phyloP scores from a whole-genome alignment of 23 tunicate species.

The Corella eumyota region DNA sequence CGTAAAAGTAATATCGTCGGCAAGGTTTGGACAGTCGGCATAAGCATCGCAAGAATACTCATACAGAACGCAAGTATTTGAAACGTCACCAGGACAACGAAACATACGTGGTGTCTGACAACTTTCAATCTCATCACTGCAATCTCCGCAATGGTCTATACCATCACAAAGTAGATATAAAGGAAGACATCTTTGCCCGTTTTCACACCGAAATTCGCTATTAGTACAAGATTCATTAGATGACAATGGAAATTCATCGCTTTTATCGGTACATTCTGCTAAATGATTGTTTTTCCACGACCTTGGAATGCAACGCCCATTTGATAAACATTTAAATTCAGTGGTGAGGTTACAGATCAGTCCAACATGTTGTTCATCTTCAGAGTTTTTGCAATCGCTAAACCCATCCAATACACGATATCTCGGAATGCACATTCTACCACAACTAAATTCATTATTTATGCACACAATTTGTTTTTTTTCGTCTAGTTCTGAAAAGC shows the following conservation, averaged over 20 bases:
- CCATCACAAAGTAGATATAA: too few relatives aligned
- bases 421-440: conserved; percentile 1
- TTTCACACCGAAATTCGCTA: conserved; percentile 17
- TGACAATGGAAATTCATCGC: conserved; percentile 9
- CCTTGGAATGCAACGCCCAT: conserved; percentile 36
- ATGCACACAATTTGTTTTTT: neutral
- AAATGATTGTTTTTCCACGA: conserved; percentile 8
- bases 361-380: neutral
- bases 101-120: conserved; percentile 14
- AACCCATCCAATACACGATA: conserved; percentile 2
- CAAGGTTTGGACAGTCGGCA: conserved; percentile 1
- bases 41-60: conserved; percentile 5
- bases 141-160: too few relatives aligned
- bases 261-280: conserved; percentile 12
- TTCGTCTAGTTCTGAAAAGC: neutral
- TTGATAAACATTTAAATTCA: conserved; percentile 20
- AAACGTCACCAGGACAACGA: conserved; percentile 14
- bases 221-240: neutral
- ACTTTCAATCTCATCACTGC: too few relatives aligned
- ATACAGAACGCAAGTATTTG: conserved; percentile 6
- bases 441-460: conserved; percentile 4
- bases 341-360: too few relatives aligned
- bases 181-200: conserved; percentile 9
- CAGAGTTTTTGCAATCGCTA: neutral
- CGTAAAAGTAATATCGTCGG: neutral